These are phyloP conservation scores for Lordiphosa stackelbergi DNA, from an alignment of 1,140 invertebrate species.

Conservation along the genomic window DNA sequence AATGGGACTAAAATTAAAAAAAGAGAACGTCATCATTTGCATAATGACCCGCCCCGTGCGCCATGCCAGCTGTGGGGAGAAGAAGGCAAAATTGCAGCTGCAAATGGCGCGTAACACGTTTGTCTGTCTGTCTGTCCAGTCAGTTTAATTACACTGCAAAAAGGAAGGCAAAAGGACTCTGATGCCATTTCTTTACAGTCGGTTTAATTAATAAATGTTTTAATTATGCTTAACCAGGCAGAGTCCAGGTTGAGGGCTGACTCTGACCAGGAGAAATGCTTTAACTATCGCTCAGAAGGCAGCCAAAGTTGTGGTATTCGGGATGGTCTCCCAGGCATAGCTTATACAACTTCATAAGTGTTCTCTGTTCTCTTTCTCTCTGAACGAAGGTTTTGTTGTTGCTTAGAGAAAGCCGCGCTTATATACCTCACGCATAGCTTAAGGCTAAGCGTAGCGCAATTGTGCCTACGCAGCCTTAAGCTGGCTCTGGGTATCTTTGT, in stretches of 20 bases:
- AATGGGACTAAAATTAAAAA: constrained; percentile 41
- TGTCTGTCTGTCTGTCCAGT: constrained; percentile 15
- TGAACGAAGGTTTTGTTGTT: too few relatives aligned
- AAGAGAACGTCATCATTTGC: constrained; percentile 38
- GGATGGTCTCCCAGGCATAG: too few relatives aligned
- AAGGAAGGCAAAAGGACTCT: constrained; percentile 7
- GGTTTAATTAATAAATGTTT: constrained; percentile 52
- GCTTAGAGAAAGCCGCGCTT: too few relatives aligned
- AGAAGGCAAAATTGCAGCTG: constrained; percentile 25
- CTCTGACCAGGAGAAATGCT: too few relatives aligned
- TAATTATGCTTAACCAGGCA: constrained; percentile 17
- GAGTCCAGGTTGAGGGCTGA: background rate
- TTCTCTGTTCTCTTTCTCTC: too few relatives aligned
- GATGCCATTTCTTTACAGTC: constrained; percentile 10
- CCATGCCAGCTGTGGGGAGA: background rate
- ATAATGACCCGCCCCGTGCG: constrained; percentile 19
- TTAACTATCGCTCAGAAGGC: too few relatives aligned
- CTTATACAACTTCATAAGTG: too few relatives aligned
- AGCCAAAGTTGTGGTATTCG: too few relatives aligned
- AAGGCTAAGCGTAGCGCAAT: too few relatives aligned
- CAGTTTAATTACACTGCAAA: constrained; percentile 9
- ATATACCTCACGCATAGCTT: too few relatives aligned
- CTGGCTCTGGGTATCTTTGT: too few relatives aligned
- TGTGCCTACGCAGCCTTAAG: too few relatives aligned
- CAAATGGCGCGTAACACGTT: constrained; percentile 45